Percentiles rank a stretch among this genome's conserved stretches.
phyloP scores from a whole-genome alignment of 1,140 invertebrate genomes.

The Hyphantria cunea region DNA sequence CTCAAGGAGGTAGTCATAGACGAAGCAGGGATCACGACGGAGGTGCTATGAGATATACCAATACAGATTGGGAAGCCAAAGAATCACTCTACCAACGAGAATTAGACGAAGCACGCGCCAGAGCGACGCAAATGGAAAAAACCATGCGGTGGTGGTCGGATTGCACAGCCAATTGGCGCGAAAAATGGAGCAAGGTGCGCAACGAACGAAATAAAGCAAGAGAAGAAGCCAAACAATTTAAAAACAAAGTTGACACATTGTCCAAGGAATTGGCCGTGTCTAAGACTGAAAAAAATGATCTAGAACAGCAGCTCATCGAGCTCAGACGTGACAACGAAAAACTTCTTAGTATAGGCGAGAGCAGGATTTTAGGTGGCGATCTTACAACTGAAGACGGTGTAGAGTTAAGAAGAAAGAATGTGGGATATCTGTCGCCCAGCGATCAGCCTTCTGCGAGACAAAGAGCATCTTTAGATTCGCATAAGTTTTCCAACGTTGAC shows the following conservation, averaged over 20 bases:
- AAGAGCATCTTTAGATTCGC: constrained; percentile 69
- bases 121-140: constrained; percentile 98
- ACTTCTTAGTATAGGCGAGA: constrained; percentile 70
- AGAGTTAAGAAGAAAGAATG: constrained; percentile 65
- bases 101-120: constrained; percentile 93
- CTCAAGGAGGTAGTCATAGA: constrained; percentile 69
- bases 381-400: constrained; percentile 66
- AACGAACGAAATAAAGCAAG: constrained; percentile 91
- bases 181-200: constrained; percentile 97
- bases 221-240: constrained; percentile 92
- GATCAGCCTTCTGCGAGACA: constrained; percentile 56
- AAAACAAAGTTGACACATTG: constrained; percentile 89
- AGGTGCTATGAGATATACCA: constrained; percentile 61
- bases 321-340: constrained; percentile 72
- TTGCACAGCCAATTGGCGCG: constrained; percentile 86
- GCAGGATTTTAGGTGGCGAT: constrained; percentile 66
- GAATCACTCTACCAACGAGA: constrained; percentile 86
- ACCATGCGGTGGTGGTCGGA: constrained; percentile 99
- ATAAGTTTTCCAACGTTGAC: constrained; percentile 73
- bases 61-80: constrained; percentile 74
- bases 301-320: constrained; percentile 85
- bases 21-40: constrained; percentile 64
- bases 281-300: constrained; percentile 91
- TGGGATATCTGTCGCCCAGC: constrained; percentile 59
- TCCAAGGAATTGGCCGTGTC: constrained; percentile 89